A percentile compares a stretch with the other conserved stretches of the same genome.
phyloP scores from a whole-genome alignment of 2,888 invertebrate genomes.

The Deroplatys truncata region DNA sequence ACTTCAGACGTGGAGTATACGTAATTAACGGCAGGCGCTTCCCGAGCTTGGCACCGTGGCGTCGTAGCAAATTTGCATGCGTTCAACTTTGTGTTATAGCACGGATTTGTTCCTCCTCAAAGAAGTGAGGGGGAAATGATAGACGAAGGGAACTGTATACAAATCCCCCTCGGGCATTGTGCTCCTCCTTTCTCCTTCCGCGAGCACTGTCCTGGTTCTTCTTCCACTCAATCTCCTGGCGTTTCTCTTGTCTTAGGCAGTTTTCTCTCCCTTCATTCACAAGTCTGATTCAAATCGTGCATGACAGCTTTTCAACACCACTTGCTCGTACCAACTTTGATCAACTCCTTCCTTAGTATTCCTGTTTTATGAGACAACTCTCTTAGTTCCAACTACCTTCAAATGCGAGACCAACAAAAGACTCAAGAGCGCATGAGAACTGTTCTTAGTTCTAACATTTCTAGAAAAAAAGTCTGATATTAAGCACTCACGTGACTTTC shows the following conservation, averaged over 20 bases:
- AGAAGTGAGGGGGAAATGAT: not conserved
- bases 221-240: not conserved
- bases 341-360: not conserved
- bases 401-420: not conserved
- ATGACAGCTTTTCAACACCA: not conserved
- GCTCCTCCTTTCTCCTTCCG: not conserved
- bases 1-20: not conserved
- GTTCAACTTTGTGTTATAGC: not conserved
- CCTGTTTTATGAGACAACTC: not conserved
- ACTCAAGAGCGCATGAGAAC: no score
- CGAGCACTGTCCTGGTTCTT: not conserved
- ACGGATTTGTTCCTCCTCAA: not conserved
- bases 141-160: not conserved
- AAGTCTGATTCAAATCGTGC: not conserved
- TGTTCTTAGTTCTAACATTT: no score
- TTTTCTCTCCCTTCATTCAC: conserved; percentile 6
- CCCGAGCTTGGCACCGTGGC: not conserved
- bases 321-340: not conserved
- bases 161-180: conserved; percentile 1
- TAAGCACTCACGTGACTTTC: no score
- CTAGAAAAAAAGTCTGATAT: no score
- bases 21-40: conserved; percentile 2
- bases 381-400: not conserved
- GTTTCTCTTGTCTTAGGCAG: conserved; percentile 4
- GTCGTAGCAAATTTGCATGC: not conserved